Base-by-base conservation (phyloP, 2,888 invertebrate genomes). In the Vesta saturnalis region DNA sequence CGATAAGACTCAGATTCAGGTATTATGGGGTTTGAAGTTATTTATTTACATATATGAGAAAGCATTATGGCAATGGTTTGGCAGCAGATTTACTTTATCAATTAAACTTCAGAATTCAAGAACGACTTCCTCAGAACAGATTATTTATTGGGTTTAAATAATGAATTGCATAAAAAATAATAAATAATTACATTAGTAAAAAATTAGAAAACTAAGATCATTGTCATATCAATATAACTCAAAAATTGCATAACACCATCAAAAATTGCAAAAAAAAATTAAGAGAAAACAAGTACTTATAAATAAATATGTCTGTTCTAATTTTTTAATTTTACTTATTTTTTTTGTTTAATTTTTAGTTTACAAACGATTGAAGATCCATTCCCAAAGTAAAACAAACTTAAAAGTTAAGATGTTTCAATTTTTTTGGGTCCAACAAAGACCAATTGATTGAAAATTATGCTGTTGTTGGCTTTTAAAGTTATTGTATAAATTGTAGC, bases 401-500 rank as follows among this genome's bases (percentile, higher is more conserved):
- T 67, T 63, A 23, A 23, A 80, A 81, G 82, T 83, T 83, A 82
- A 81, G 52, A 79, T 81, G 82, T 83, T 83, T 79, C 81, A 81
- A 81, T 78, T 82, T 82, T 79, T 80, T 81, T 82, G 79, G 76
- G 79, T 77, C 80, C 81, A 79, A 80, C 79, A 73, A 70, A 72
- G 60, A 68, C 71, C 71, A 71, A 72, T 71, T 71, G 74, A 74
- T 76, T 73, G 73, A 72, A n/a, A 71, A 67, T 74, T 67, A 70
- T 72, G 73, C 72, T 72, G 73, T 72, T 76, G 78, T 77, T 78
- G 81, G 77, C 77, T 82, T 83, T 83, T 79, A 81, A 74, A 75
- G 81, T 82, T 83, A 82, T 81, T 80, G 80, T 79, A 81, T 77
- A 79, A 82, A 82, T 78, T 77, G 79, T 78, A 77, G 83, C 81